A percentile compares a stretch with the other conserved stretches of the same genome.
phyloP scores from a whole-genome alignment of 2,888 invertebrate genomes.

The Eristalis arbustorum region DNA sequence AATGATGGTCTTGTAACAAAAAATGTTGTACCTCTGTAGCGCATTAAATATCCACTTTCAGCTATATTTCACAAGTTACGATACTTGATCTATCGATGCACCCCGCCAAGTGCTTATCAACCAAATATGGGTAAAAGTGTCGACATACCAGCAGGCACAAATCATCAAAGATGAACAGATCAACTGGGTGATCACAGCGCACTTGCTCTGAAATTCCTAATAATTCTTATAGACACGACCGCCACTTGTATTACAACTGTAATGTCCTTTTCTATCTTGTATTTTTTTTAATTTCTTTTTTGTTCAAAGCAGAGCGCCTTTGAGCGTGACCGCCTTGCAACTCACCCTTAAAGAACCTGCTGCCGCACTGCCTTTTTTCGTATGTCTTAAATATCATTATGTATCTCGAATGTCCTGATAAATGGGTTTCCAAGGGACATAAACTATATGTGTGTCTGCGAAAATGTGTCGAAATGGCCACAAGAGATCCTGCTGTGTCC shows the following conservation, averaged over 20 bases:
- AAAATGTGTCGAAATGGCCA: conserved; percentile 76
- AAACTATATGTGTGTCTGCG: conserved; percentile 64
- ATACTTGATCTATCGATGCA: not conserved
- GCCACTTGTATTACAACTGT: conserved; percentile 66
- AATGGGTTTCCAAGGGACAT: conserved; percentile 72
- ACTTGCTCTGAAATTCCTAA: conserved; percentile 64
- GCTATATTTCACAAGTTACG: not conserved
- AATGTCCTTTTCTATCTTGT: conserved; percentile 63
- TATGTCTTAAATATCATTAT: conserved; percentile 59
- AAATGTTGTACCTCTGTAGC: too few relatives aligned
- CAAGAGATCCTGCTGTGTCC: conserved; percentile 74
- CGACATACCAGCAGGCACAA: conserved; percentile 59
- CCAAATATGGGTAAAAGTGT: conserved; percentile 63
- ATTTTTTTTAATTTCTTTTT: conserved; percentile 54
- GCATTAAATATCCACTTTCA: too few relatives aligned
- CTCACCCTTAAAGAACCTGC: conserved; percentile 52
- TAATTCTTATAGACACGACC: conserved; percentile 67
- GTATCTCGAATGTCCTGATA: conserved; percentile 71
- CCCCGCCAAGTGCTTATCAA: conserved; percentile 51
- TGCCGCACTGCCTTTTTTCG: conserved; percentile 31
- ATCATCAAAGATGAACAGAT: conserved; percentile 60
- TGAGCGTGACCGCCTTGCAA: conserved; percentile 67
- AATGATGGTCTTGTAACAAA: too few relatives aligned
- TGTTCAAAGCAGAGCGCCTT: conserved; percentile 59
- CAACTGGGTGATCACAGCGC: conserved; percentile 48